Evolutionary conservation across 2,888 invertebrate genomes (phyloP).

Genomic region (Mactromeris polynyma): DNA sequence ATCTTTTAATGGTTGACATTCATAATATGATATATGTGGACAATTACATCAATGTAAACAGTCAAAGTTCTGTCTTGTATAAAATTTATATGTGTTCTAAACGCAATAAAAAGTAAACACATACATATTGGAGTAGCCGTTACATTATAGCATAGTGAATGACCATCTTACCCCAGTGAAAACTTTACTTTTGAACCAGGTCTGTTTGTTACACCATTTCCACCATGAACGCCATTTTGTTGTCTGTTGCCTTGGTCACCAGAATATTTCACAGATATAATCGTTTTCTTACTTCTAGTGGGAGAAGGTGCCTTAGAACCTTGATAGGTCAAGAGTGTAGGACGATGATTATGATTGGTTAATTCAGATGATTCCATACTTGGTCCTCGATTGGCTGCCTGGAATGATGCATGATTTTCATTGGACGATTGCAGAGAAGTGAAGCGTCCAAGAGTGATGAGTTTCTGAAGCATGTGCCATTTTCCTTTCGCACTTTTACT

Average conservation of each 20-base stretch:
- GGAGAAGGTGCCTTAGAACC: conserved; percentile 36
- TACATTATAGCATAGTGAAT: neutral
- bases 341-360: conserved; percentile 44
- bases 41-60: too few relatives aligned
- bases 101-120: too few relatives aligned
- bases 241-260: neutral
- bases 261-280: conserved; percentile 48
- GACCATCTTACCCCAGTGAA: conserved; percentile 58
- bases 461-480: conserved; percentile 65
- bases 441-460: conserved; percentile 46
- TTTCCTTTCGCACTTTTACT: conserved; percentile 59
- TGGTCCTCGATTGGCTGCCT: conserved; percentile 40
- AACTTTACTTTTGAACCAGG: conserved; percentile 61
- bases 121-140: too few relatives aligned
- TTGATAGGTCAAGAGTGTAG: conserved; percentile 8
- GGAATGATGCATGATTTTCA: conserved; percentile 24
- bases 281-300: conserved; percentile 38
- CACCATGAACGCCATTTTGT: conserved; percentile 24
- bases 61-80: too few relatives aligned
- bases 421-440: conserved; percentile 7
- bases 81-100: too few relatives aligned
- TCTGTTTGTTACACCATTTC: neutral
- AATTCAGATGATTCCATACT: conserved; percentile 15
- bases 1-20: too few relatives aligned
- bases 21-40: too few relatives aligned